These are phyloP conservation scores for Drosophila seclusa DNA, from an alignment of 2,888 invertebrate genomes.

Conservation along the genomic window DNA sequence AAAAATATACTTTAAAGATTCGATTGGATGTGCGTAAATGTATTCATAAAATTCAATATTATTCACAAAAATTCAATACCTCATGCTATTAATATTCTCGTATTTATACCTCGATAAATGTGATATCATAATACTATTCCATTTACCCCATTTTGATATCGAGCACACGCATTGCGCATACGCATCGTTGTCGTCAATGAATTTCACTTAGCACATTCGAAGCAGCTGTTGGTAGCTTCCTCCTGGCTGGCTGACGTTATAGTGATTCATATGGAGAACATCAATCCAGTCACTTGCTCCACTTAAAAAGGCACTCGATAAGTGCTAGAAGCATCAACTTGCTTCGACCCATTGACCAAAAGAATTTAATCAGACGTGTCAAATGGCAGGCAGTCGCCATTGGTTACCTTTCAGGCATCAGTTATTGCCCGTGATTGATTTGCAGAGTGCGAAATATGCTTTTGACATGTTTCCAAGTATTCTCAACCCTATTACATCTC, in stretches of 20 bases:
- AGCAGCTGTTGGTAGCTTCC: conserved; percentile 4
- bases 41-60: not conserved
- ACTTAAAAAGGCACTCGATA: conserved; percentile 27
- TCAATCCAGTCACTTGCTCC: conserved; percentile 44
- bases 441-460: conserved; percentile 23
- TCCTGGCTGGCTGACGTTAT: conserved; percentile 5
- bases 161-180: conserved; percentile 33
- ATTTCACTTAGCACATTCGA: conserved; percentile 24
- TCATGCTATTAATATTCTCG: not conserved
- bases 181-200: conserved; percentile 27
- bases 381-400: conserved; percentile 33
- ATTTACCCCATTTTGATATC: not conserved
- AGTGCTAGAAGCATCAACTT: conserved; percentile 33
- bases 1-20: not conserved
- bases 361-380: conserved; percentile 50
- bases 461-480: conserved; percentile 22
- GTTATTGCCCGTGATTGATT: conserved; percentile 65
- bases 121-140: not conserved
- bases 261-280: conserved; percentile 52
- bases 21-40: not conserved
- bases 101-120: not conserved
- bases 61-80: not conserved
- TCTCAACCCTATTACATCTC: conserved; percentile 1
- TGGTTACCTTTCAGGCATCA: conserved; percentile 54
- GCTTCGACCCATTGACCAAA: conserved; percentile 43